Base-by-base conservation (phyloP, 2,888 invertebrate species). In the Orthosia gothica region DNA sequence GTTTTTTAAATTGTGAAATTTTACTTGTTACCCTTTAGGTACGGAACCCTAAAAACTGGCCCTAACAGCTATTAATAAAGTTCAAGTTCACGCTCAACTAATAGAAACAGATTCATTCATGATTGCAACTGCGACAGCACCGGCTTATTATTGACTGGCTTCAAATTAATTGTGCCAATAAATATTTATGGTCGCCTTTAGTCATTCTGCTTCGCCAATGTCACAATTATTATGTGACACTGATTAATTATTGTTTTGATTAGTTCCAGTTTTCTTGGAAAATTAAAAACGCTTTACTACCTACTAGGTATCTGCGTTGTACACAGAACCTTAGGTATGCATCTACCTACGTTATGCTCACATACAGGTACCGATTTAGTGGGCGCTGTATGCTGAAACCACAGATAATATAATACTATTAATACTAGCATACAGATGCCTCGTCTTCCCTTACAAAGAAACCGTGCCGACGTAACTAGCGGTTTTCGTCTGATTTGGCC, bases 71-170 rank as follows among this genome's bases (percentile, higher is more conserved):
- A 79, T 79, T 72, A 76, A 76, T 81, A 80, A 84, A 88, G 85
- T 88, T 89, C 88, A 89, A 88, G 89, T 86, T 88, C 83, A 88
- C 68, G 72, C 55, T 76, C 66, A 74, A 76, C 65, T 74, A 76
- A 83, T 64, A 47, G 71, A 79, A 55, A 78, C 58, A 74, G 66
- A 74, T 82, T 84, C 79, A 86, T 87, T 89, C 85, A 87, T 82
- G 63, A 84, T 74, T 80, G 76, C 76, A 79, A 84, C 68, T 77
- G 76, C 75, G 81, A 85, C 76, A 77, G 76, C 76, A 81, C 74
- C 59, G 52, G 82, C 57, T 62, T 74, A 69, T 79, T 85, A 67
- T 81, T 72, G 62, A 78, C 13, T 65, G 70, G 49, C 54, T 73
- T 83, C 26, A 77, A 83, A 87, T 85, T 83, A 85, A 87, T 87